Conservation (phyloP, 2,113 vertebrate species). For the Cynocephalus volans region DNA sequence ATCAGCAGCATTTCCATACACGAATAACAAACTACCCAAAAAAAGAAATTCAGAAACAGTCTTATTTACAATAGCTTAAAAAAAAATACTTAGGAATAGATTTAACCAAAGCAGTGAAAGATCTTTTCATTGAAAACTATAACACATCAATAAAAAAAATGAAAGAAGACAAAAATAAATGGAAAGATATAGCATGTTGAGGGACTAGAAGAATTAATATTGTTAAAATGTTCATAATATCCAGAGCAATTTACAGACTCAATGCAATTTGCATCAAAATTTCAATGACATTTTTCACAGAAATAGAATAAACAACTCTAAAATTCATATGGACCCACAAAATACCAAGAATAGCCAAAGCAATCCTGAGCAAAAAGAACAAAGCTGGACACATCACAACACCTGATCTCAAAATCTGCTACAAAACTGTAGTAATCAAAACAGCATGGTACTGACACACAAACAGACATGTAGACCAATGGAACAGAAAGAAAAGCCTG, state of each 20-base stretch:
- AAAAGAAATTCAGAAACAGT: background rate
- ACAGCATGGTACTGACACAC: background rate
- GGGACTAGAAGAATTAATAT: background rate
- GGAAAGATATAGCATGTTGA: background rate
- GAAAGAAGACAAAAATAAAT: background rate
- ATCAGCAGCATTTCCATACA: background rate
- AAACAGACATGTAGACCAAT: background rate
- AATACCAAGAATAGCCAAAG: background rate
- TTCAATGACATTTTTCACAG: background rate
- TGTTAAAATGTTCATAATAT: background rate
- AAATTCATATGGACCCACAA: background rate
- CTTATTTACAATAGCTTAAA: background rate
- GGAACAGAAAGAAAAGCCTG: background rate
- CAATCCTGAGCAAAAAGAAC: background rate
- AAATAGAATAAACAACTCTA: background rate
- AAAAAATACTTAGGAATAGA: background rate
- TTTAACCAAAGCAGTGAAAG: background rate
- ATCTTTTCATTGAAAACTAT: background rate
- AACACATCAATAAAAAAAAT: background rate
- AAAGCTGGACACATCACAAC: background rate
- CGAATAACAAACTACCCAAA: background rate
- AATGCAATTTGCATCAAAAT: background rate
- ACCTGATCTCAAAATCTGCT: background rate
- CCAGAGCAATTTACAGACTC: background rate
- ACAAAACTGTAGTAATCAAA: background rate